phyloP scores from a whole-genome alignment of 2,113 vertebrate genomes.

The Hippocampus mohnikei region DNA sequence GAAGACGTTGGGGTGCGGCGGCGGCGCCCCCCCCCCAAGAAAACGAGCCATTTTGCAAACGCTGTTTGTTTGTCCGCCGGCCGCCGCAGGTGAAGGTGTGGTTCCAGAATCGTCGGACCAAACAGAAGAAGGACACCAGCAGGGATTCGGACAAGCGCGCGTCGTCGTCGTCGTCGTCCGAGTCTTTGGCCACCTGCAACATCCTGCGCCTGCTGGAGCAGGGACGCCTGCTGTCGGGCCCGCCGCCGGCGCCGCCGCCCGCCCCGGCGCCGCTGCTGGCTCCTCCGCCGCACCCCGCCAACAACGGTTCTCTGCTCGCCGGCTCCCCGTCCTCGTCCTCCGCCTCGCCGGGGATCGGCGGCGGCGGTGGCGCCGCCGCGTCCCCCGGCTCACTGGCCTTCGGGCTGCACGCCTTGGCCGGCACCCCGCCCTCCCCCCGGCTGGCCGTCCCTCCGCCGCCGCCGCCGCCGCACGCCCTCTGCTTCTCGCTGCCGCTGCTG shows the following conservation, averaged over 20 bases:
- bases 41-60: too few species aligned
- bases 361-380: slow-evolving; percentile 53
- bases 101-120: slow-evolving; percentile 96
- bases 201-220: slow-evolving; percentile 90
- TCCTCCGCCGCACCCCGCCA: slow-evolving; percentile 49
- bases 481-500: slow-evolving; percentile 79
- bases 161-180: slow-evolving; percentile 69
- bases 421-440: slow-evolving; percentile 63
- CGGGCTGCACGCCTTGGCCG: slow-evolving; percentile 66
- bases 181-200: slow-evolving; percentile 90
- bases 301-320: slow-evolving; percentile 69
- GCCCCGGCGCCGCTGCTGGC: slow-evolving; percentile 73
- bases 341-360: slow-evolving; percentile 67
- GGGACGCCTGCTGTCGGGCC: slow-evolving; percentile 80
- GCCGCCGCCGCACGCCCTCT: slow-evolving; percentile 67
- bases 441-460: slow-evolving; percentile 58
- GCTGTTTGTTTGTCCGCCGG: neutral
- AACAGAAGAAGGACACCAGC: slow-evolving; percentile 97
- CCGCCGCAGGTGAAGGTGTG: slow-evolving; percentile 87
- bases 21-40: too few species aligned
- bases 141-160: slow-evolving; percentile 85
- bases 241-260: slow-evolving; percentile 72
- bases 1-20: too few species aligned
- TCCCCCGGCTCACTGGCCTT: slow-evolving; percentile 61
- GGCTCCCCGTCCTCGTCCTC: slow-evolving; percentile 78